Evolutionary conservation across 1,140 invertebrate genomes (phyloP).

Genomic region (Neocloeon triangulifer): DNA sequence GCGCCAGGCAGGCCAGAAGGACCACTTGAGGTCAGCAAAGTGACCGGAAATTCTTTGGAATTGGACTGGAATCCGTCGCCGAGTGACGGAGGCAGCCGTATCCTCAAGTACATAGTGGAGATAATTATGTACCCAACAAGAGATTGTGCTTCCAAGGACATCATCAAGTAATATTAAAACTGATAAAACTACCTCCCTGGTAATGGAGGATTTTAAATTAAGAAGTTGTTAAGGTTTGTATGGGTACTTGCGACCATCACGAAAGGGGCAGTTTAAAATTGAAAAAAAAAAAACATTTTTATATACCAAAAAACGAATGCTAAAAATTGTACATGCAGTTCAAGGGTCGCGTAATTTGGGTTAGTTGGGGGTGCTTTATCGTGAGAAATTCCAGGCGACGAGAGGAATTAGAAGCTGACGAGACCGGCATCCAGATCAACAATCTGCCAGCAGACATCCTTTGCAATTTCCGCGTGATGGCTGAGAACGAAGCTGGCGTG

Average conservation of each 20-base stretch:
- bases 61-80: constrained; percentile 12
- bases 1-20: constrained; percentile 10
- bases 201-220: not conserved
- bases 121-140: constrained; percentile 10
- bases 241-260: not conserved
- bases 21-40: constrained; percentile 7
- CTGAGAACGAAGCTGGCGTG: constrained; percentile 29
- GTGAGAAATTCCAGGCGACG: constrained; percentile 4
- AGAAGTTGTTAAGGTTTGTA: not conserved
- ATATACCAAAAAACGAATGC: too few species aligned
- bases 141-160: not conserved
- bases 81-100: constrained; percentile 15
- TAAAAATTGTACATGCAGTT: too few species aligned
- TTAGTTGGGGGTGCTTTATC: not conserved
- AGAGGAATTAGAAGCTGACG: constrained; percentile 7
- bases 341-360: too few species aligned
- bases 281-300: too few species aligned
- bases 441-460: constrained; percentile 23
- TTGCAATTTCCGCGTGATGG: constrained; percentile 32
- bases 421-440: constrained; percentile 13
- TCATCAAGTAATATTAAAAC: not conserved
- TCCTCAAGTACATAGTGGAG: constrained; percentile 10
- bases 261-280: too few species aligned
- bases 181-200: not conserved
- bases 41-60: constrained; percentile 9